Base-by-base conservation (phyloP, 2,797 vertebrate genomes). In the Meda fulgida region DNA sequence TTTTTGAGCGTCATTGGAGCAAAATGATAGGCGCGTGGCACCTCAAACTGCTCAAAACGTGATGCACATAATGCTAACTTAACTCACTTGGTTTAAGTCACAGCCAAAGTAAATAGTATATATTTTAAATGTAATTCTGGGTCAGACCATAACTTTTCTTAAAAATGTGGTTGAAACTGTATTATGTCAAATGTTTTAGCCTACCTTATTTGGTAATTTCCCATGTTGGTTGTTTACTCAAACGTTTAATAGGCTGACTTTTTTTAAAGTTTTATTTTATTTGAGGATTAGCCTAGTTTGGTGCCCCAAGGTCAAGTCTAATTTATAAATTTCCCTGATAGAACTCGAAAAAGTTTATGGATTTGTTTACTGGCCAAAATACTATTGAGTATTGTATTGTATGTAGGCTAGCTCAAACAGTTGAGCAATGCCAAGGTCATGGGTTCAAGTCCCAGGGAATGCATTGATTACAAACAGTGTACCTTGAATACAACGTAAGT, bases 201-300 rank as follows among this genome's bases (percentile, higher is more conserved):
- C n/a, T 60, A 60, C 26, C 69, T 72, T 73, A 63, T 82, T 63
- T 63, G 53, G 76, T 78, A 4, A 78, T 78, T 63, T 63, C 53
- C 7, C 18, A 36, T 38, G 14, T 65, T 23, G 36, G 23, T 31
- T 75, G 40, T 83, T 75, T 51, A 5, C 21, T 51, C 29, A 53
- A 53, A 75, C 71, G 31, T 66, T 18, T 10, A 46, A 72, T 46
- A n/a, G 26, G 16, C 51, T 58, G 26, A 21, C 1, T 53, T 5
- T 55, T 60, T 43, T 38, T 1, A 1, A 9, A 29, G 2, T 58
- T 48, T 1, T 3, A 1, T 82, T 46, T 65, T 29, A 38, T 66
- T 26, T 66, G 21, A 46, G 21, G 31, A 66, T 31, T 31, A 31
- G 31, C 31, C 31, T 31, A 51, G 29, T 80, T 51, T 38, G 34